These are phyloP conservation scores for Idris sp. DNA, from an alignment of 1,140 invertebrate genomes.

Conservation along the genomic window DNA sequence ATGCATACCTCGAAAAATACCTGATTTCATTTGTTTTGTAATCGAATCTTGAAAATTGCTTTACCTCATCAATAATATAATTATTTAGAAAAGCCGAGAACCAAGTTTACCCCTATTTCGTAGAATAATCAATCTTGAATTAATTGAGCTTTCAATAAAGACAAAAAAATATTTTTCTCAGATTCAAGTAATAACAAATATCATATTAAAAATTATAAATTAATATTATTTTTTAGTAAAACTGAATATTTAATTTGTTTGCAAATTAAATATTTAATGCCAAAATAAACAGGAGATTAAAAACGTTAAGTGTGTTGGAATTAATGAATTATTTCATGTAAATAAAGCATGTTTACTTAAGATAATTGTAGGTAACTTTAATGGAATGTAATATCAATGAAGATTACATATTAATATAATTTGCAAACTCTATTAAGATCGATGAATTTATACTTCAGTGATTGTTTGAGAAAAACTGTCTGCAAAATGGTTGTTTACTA, in stretches of 20 bases:
- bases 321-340: no score
- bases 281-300: no score
- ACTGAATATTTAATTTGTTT: no score
- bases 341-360: constrained; percentile 30
- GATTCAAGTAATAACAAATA: no score
- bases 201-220: no score
- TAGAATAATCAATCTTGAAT: constrained; percentile 25
- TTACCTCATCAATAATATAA: constrained; percentile 42
- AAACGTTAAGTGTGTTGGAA: no score
- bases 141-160: no score
- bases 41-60: constrained; percentile 24
- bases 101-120: constrained; percentile 8
- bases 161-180: no score
- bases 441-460: constrained; percentile 21
- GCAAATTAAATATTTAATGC: no score
- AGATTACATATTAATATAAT: constrained; percentile 27
- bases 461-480: constrained; percentile 31
- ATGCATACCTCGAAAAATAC: constrained; percentile 23
- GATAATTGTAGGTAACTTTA: constrained; percentile 19
- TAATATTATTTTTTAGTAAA: no score
- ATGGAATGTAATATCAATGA: constrained; percentile 41
- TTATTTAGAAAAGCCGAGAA: constrained; percentile 29
- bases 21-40: constrained; percentile 11
- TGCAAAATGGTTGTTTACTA: constrained; percentile 22
- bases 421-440: constrained; percentile 2